A percentile compares a stretch with the other conserved stretches of the same genome.
phyloP scores from a whole-genome alignment of 2,113 vertebrate species.

The Hyperopisus bebe region DNA sequence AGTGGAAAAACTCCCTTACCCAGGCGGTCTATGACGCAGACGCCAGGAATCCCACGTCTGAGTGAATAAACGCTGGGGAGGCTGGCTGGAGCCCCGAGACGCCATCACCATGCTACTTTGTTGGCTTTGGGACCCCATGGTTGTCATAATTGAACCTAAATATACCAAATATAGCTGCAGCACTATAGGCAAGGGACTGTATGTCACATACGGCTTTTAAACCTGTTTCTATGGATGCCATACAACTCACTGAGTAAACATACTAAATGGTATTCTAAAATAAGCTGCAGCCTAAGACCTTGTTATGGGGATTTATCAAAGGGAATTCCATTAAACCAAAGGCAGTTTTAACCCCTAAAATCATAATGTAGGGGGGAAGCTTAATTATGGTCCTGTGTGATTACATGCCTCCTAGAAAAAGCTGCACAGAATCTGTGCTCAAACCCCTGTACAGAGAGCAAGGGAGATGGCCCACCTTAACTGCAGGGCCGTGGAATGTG shows the following conservation, averaged over 20 bases:
- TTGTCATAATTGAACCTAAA: slow-evolving; percentile 48
- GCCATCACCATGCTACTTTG: slow-evolving; percentile 26
- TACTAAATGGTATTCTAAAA: background rate
- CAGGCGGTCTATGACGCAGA: background rate
- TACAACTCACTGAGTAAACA: background rate
- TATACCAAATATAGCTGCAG: slow-evolving; percentile 38
- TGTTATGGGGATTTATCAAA: background rate
- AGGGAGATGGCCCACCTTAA: background rate
- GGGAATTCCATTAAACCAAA: background rate
- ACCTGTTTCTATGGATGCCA: background rate
- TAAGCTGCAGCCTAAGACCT: background rate
- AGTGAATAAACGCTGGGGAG: background rate
- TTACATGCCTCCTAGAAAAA: background rate
- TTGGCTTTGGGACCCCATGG: slow-evolving; percentile 38
- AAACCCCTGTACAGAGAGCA: background rate
- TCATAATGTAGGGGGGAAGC: background rate
- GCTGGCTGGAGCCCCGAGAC: slow-evolving; percentile 9
- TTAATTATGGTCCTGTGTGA: background rate
- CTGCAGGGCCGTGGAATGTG: background rate
- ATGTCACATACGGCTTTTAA: background rate
- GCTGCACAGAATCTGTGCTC: background rate
- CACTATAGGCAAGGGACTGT: background rate
- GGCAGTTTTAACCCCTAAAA: background rate
- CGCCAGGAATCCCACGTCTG: slow-evolving; percentile 7
- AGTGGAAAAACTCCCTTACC: background rate